phyloP scores from a whole-genome alignment of 2,113 vertebrate genomes.

The Siniperca knerii region DNA sequence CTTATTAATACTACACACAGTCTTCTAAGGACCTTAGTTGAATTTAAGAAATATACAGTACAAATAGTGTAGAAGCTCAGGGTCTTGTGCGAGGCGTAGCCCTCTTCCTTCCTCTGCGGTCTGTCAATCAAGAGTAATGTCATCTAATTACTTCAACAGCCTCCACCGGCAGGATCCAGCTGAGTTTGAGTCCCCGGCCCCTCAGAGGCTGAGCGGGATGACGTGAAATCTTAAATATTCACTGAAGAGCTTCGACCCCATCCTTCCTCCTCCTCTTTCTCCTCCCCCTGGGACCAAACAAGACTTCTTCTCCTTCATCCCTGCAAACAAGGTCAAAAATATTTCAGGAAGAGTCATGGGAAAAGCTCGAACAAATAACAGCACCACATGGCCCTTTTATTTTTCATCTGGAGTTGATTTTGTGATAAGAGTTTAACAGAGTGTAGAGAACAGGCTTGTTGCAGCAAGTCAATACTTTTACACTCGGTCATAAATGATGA shows the following conservation, averaged over 20 bases:
- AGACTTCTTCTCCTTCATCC: constrained; percentile 61
- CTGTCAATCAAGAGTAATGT: constrained; percentile 31
- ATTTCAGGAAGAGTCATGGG: constrained; percentile 81
- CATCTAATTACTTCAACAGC: constrained; percentile 54
- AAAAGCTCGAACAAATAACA: constrained; percentile 67
- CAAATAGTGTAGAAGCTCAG: background rate
- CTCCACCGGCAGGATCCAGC: constrained; percentile 28
- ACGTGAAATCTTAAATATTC: constrained; percentile 57
- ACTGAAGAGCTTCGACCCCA: constrained; percentile 39
- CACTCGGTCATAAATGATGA: constrained; percentile 35
- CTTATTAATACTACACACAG: no score
- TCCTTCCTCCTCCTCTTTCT: constrained; percentile 18
- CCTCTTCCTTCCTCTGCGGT: constrained; percentile 15
- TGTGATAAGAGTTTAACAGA: constrained; percentile 23
- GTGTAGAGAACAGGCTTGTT: constrained; percentile 20
- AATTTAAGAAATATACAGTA: background rate
- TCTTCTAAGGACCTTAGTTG: background rate
- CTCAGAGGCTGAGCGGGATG: constrained; percentile 31
- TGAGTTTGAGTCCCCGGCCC: constrained; percentile 20
- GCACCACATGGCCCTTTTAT: constrained; percentile 29
- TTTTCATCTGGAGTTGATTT: constrained; percentile 62
- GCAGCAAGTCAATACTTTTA: constrained; percentile 27
- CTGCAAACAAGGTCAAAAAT: constrained; percentile 74
- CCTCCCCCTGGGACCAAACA: constrained; percentile 73
- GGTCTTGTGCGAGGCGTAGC: background rate